phyloP scores from a whole-genome alignment of 2,888 invertebrate species.

The Ypsolopha scabrella region DNA sequence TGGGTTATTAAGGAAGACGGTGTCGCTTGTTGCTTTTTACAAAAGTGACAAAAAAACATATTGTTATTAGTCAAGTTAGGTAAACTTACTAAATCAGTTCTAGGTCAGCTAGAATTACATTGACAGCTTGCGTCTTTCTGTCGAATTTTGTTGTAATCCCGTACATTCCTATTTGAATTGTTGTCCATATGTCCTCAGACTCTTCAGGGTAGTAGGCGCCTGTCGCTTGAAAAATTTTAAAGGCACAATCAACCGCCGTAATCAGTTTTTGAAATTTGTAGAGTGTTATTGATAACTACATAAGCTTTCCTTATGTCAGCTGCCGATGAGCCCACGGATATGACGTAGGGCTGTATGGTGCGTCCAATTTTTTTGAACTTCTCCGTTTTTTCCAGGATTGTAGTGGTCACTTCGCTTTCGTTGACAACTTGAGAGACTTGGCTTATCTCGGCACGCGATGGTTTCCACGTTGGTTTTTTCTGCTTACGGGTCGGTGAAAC shows the following conservation, averaged over 20 bases:
- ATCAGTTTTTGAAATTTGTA: conserved; percentile 4
- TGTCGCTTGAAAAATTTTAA: conserved; percentile 9
- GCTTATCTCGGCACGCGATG: neutral
- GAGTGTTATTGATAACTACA: conserved; percentile 3
- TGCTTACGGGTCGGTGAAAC: neutral
- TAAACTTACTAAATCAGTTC: neutral
- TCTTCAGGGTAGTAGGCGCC: conserved; percentile 8
- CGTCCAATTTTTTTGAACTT: neutral
- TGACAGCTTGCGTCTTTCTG: neutral
- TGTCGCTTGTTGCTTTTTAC: conserved; percentile 1
- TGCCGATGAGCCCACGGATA: neutral
- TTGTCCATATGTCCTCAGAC: conserved; percentile 6
- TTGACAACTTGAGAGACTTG: neutral
- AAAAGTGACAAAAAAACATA: neutral
- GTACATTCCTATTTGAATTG: conserved; percentile 7
- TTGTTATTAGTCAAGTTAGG: neutral
- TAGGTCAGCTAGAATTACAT: neutral
- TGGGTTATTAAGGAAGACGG: conserved; percentile 3
- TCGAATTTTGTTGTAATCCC: conserved; percentile 6
- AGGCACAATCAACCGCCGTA: conserved; percentile 7
- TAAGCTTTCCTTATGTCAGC: neutral
- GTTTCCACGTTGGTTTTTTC: neutral
- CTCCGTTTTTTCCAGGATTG: neutral
- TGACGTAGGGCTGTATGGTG: neutral
- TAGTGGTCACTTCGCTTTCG: neutral